Evolutionary conservation across 2,888 invertebrate species (phyloP).

Genomic region (Taenaris catops): DNA sequence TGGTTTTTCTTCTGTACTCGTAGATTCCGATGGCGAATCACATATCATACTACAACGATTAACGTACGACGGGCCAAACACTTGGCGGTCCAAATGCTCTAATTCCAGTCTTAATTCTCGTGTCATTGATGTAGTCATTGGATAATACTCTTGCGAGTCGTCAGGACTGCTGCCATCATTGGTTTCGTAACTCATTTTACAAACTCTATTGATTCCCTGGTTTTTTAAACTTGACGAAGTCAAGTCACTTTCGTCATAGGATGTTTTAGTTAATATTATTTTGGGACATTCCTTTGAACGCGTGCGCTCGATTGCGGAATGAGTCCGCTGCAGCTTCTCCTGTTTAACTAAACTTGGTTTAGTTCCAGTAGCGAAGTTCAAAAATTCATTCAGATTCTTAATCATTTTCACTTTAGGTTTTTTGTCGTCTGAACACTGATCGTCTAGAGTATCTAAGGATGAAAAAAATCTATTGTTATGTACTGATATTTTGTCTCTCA

Average conservation of each 20-base stretch:
- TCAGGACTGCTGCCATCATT: slow-evolving; percentile 86
- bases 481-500: slow-evolving; percentile 63
- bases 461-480: slow-evolving; percentile 76
- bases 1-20: slow-evolving; percentile 60
- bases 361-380: slow-evolving; percentile 86
- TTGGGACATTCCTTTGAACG: slow-evolving; percentile 50
- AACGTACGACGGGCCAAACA: slow-evolving; percentile 82
- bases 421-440: slow-evolving; percentile 47
- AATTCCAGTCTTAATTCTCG: slow-evolving; percentile 89
- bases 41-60: slow-evolving; percentile 56
- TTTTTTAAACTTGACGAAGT: slow-evolving; percentile 36
- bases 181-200: slow-evolving; percentile 47
- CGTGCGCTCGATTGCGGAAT: slow-evolving; percentile 51
- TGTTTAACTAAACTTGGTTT: slow-evolving; percentile 52
- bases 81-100: slow-evolving; percentile 91
- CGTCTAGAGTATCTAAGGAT: slow-evolving; percentile 80
- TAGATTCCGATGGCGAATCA: slow-evolving; percentile 66
- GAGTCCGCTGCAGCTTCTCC: slow-evolving; percentile 53
- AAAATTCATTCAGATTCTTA: slow-evolving; percentile 91
- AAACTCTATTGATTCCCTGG: slow-evolving; percentile 31
- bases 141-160: slow-evolving; percentile 90
- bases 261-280: slow-evolving; percentile 57
- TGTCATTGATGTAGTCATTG: slow-evolving; percentile 93
- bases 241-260: slow-evolving; percentile 48
- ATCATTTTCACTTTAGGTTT: slow-evolving; percentile 78